Conservation (phyloP, 2,797 vertebrate genomes). For the Pterois miles region DNA sequence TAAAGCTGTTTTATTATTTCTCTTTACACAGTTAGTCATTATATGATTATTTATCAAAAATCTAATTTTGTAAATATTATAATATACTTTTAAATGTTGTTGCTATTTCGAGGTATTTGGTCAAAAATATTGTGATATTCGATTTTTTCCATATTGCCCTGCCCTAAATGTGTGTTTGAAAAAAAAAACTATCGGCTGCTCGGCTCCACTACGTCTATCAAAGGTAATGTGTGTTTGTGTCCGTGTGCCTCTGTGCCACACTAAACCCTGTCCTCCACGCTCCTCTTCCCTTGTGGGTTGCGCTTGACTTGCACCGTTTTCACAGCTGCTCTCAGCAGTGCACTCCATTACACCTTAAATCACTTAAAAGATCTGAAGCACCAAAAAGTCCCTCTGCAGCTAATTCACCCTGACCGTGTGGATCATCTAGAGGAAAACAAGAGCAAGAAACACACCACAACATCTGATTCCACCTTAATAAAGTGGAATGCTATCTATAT, state of each 20-base stretch:
- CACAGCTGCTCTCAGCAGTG: slow-evolving; percentile 80
- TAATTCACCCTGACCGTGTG: slow-evolving; percentile 77
- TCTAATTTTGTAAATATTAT: neutral
- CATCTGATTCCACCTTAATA: slow-evolving; percentile 58
- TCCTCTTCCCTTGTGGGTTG: slow-evolving; percentile 75
- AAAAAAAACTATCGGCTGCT: slow-evolving; percentile 5
- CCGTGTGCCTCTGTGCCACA: slow-evolving; percentile 43
- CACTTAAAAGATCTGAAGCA: slow-evolving; percentile 82
- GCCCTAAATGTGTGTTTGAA: neutral
- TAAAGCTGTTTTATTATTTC: neutral
- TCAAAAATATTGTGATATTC: neutral
- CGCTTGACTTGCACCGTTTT: slow-evolving; percentile 80
- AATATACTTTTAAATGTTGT: neutral
- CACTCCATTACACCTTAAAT: slow-evolving; percentile 85
- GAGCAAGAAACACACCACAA: slow-evolving; percentile 56
- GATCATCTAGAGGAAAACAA: slow-evolving; percentile 66
- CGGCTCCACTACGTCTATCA: slow-evolving; percentile 34
- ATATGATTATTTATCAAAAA: neutral
- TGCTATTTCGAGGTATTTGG: neutral
- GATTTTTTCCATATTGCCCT: neutral
- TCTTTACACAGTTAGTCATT: neutral
- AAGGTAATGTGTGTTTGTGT: slow-evolving; percentile 64
- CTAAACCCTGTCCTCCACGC: slow-evolving; percentile 61
- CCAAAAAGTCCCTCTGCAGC: slow-evolving; percentile 76
- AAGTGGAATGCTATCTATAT: slow-evolving; percentile 37